phyloP scores from a whole-genome alignment of 1,140 invertebrate species.

The Meloidogyne hapla region DNA sequence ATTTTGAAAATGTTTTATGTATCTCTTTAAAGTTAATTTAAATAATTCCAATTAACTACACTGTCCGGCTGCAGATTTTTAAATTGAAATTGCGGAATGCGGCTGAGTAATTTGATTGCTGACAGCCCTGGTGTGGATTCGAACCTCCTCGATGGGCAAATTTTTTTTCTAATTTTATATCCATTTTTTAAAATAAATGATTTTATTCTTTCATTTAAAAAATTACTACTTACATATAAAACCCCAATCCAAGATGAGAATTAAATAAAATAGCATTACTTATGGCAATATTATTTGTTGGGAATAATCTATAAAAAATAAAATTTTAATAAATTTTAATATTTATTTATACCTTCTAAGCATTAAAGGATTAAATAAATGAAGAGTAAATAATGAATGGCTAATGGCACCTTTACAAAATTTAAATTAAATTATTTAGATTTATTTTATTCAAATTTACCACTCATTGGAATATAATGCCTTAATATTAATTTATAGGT shows the following conservation, averaged over 20 bases:
- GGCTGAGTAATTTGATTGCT: no score
- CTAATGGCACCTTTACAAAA: constrained; percentile 15
- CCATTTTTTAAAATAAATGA: no score
- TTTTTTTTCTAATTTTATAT: no score
- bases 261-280: constrained; percentile 24
- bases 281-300: constrained; percentile 12
- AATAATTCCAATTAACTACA: no score
- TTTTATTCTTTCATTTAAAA: no score
- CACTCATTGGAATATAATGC: constrained; percentile 24
- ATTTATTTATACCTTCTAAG: background rate
- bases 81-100: no score
- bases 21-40: no score
- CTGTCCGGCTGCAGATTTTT: no score
- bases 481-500: background rate
- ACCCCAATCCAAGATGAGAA: constrained; percentile 23
- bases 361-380: constrained; percentile 21
- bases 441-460: background rate
- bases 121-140: no score
- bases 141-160: no score
- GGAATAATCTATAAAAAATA: constrained; percentile 12
- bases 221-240: constrained; percentile 20
- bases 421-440: background rate
- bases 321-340: background rate
- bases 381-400: constrained; percentile 16
- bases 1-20: no score